These are phyloP conservation scores for Sebastiscus tertius DNA, from an alignment of 2,797 vertebrate genomes.

Conservation along the genomic window DNA sequence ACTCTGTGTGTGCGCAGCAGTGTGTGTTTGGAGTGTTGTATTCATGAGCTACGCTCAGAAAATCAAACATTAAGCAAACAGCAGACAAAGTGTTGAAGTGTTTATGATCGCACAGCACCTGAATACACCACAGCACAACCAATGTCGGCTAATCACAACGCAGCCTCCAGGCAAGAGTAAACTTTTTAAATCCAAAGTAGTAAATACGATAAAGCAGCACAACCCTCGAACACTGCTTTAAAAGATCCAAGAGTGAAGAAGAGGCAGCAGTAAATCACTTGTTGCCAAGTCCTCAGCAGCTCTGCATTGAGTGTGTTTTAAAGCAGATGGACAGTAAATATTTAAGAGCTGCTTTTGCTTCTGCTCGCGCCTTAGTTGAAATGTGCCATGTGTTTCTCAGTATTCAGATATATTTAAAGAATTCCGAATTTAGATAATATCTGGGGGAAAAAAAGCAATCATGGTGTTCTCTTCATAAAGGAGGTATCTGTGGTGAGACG, in stretches of 20 bases:
- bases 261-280: slow-evolving; percentile 7
- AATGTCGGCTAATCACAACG: neutral
- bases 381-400: neutral
- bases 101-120: neutral
- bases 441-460: neutral
- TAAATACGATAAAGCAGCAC: neutral
- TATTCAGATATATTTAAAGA: neutral
- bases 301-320: neutral
- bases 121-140: neutral
- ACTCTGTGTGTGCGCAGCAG: neutral
- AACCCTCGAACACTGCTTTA: neutral
- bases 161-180: slow-evolving; percentile 1
- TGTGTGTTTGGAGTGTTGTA: neutral
- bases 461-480: neutral
- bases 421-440: neutral
- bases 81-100: neutral
- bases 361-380: neutral
- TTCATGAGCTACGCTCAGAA: neutral
- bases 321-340: neutral
- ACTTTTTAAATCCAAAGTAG: slow-evolving; percentile 13
- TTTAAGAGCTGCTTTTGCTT: neutral
- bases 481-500: neutral
- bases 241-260: neutral
- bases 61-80: slow-evolving; percentile 11
- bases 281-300: neutral